Evolutionary conservation across 2,797 vertebrate species (phyloP).

Genomic region (Manis pentadactyla): DNA sequence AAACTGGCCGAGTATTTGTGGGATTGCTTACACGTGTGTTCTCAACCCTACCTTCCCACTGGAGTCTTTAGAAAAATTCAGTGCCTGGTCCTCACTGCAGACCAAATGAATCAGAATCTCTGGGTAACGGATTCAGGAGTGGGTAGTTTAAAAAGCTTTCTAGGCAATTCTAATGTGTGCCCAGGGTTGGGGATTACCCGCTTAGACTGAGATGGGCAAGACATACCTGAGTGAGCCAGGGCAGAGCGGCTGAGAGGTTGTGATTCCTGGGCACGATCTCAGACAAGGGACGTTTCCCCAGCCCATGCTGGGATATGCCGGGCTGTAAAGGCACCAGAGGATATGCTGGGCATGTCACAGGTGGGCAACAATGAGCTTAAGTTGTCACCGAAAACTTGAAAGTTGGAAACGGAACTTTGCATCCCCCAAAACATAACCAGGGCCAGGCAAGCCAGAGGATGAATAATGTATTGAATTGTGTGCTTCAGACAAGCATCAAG

Average conservation of each 20-base stretch:
- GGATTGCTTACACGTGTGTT: neutral
- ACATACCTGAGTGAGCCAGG: neutral
- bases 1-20: neutral
- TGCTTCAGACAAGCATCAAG: neutral
- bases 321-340: neutral
- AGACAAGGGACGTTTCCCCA: neutral
- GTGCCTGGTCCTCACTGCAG: neutral
- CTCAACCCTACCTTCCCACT: neutral
- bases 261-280: neutral
- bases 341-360: no score
- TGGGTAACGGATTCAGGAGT: neutral
- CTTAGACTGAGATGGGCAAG: neutral
- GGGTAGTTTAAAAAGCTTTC: neutral
- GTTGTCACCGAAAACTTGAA: neutral
- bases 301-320: neutral
- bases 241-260: neutral
- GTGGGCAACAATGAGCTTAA: neutral
- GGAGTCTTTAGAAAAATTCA: neutral
- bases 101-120: conserved; percentile 39
- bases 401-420: neutral
- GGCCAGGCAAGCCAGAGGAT: neutral
- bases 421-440: neutral
- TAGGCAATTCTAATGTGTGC: neutral
- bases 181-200: neutral
- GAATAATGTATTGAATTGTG: neutral